Conservation (phyloP, 2,888 invertebrate genomes). For the Synanthedon andrenaeformis region DNA sequence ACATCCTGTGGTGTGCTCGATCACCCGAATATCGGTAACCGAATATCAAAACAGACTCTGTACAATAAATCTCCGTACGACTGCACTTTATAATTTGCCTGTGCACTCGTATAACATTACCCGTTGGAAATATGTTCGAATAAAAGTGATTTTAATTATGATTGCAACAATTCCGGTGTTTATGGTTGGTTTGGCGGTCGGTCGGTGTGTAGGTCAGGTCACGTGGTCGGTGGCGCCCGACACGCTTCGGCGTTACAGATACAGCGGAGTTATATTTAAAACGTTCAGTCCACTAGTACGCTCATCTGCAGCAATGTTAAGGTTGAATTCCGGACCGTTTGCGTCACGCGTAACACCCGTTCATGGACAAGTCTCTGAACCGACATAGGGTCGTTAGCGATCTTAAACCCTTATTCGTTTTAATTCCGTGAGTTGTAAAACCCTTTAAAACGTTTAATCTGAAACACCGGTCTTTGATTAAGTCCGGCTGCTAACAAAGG, state of each 20-base stretch:
- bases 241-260: conserved; percentile 9
- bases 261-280: conserved; percentile 57
- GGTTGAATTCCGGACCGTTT: conserved; percentile 59
- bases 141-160: conserved; percentile 17
- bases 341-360: conserved; percentile 34
- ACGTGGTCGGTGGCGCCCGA: not conserved
- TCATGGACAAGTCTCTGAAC: conserved; percentile 1
- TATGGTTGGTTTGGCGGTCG: conserved; percentile 10
- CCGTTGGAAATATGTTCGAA: too few species aligned
- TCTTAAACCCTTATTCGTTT: not conserved
- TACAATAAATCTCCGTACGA: too few species aligned
- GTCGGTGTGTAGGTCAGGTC: not conserved
- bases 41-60: too few species aligned
- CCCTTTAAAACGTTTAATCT: too few species aligned
- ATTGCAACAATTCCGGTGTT: conserved; percentile 18
- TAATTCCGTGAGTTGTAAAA: too few species aligned
- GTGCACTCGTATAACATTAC: too few species aligned
- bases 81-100: too few species aligned
- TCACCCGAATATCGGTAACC: too few species aligned
- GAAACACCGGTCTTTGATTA: too few species aligned
- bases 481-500: too few species aligned
- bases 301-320: conserved; percentile 62
- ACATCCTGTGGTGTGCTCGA: too few species aligned
- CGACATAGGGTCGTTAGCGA: not conserved
- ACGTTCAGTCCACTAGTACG: conserved; percentile 31